Conservation (phyloP, 2,797 vertebrate genomes). For the Lacerta viridis region DNA sequence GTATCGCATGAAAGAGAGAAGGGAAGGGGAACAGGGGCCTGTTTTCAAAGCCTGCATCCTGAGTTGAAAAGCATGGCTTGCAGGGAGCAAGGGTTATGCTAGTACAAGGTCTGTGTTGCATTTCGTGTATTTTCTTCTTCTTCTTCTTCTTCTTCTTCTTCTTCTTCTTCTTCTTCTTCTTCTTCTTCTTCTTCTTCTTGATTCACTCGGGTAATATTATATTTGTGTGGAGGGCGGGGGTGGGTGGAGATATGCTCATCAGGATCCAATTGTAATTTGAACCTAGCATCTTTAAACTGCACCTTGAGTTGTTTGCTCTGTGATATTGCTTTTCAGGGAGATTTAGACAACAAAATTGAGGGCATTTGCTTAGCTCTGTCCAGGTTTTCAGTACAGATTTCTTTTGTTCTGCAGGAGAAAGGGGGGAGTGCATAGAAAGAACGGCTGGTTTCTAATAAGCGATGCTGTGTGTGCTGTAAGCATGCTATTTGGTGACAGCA, state of each 20-base stretch:
- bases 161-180: background rate
- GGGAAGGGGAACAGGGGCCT: background rate
- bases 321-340: background rate
- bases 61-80: background rate
- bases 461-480: background rate
- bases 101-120: background rate
- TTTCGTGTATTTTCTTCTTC: background rate
- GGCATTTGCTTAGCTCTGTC: constrained; percentile 37
- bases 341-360: constrained; percentile 11
- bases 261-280: background rate
- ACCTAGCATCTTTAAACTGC: background rate
- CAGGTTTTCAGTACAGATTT: background rate
- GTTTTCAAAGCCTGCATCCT: background rate
- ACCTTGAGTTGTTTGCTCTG: constrained; percentile 15
- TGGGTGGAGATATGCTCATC: background rate
- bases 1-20: background rate
- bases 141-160: too few relatives aligned
- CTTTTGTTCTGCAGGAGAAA: background rate
- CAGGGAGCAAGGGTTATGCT: background rate
- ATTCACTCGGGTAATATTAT: background rate
- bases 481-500: constrained; percentile 22
- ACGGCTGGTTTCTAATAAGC: constrained; percentile 35
- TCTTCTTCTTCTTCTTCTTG: background rate
- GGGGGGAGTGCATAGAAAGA: constrained; percentile 34
- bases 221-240: background rate